A percentile compares a stretch with the other conserved stretches of the same genome.
Conservation (phyloP, 2,888 invertebrate genomes). For the Erannis defoliaria region DNA sequence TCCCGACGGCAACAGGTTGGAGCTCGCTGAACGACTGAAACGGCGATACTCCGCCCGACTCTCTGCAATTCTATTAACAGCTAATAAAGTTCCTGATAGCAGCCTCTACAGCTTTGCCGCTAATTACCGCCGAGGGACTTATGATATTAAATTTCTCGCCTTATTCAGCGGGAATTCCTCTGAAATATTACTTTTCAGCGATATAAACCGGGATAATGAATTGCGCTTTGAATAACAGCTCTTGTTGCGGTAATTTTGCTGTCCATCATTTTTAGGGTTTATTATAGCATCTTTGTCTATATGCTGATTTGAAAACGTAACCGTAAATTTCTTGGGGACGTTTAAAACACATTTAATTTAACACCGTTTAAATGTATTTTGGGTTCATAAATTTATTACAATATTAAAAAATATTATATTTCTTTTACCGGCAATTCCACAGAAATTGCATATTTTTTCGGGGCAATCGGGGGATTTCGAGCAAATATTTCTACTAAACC, state of each 20-base stretch:
- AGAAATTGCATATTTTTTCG: too few relatives aligned
- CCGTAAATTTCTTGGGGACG: too few relatives aligned
- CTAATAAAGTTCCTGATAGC: slow-evolving; percentile 74
- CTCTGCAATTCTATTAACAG: slow-evolving; percentile 74
- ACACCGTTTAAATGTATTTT: too few relatives aligned
- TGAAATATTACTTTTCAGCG: slow-evolving; percentile 61
- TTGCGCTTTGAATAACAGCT: slow-evolving; percentile 37
- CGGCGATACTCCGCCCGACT: slow-evolving; percentile 61
- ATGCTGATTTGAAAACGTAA: not conserved
- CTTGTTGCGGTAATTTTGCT: slow-evolving; percentile 28
- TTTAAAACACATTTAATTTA: too few relatives aligned
- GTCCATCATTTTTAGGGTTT: slow-evolving; percentile 7
- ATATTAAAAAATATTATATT: too few relatives aligned
- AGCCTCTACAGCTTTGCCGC: slow-evolving; percentile 54
- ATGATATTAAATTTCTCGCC: slow-evolving; percentile 69
- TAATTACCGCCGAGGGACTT: slow-evolving; percentile 72
- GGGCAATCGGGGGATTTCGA: too few relatives aligned
- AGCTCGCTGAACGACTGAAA: slow-evolving; percentile 52
- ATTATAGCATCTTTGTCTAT: not conserved
- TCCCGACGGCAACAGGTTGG: slow-evolving; percentile 84
- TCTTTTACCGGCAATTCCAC: too few relatives aligned
- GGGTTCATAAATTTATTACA: too few relatives aligned
- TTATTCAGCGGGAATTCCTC: slow-evolving; percentile 56
- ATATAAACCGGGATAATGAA: slow-evolving; percentile 55
- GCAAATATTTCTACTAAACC: too few relatives aligned